Conservation (phyloP, 1,140 invertebrate species). For the Heliconius eleuchia region DNA sequence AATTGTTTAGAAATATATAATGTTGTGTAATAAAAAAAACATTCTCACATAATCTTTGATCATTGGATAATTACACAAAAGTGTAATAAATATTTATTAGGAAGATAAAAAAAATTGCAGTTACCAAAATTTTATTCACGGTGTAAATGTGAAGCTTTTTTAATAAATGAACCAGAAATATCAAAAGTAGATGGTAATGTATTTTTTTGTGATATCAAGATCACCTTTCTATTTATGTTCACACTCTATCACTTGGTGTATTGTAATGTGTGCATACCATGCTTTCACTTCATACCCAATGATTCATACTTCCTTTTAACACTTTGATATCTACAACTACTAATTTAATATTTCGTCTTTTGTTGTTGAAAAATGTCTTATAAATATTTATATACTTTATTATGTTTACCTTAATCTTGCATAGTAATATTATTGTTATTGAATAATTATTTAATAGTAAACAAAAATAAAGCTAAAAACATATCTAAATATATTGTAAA, state of each 20-base stretch:
- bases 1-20: background rate
- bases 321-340: slow-evolving; percentile 9
- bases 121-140: background rate
- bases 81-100: background rate
- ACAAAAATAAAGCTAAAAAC: background rate
- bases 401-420: background rate
- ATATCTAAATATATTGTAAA: background rate
- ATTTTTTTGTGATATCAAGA: slow-evolving; percentile 34
- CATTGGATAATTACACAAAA: background rate
- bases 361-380: background rate
- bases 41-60: background rate
- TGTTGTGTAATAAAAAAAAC: background rate
- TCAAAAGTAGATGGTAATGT: background rate
- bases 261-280: slow-evolving; percentile 60
- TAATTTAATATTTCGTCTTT: slow-evolving; percentile 17
- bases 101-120: background rate
- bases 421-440: background rate
- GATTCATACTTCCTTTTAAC: slow-evolving; percentile 53
- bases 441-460: background rate
- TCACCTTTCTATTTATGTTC: slow-evolving; percentile 58
- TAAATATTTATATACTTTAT: background rate
- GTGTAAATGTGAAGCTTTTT: background rate
- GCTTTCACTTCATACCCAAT: slow-evolving; percentile 67
- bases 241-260: slow-evolving; percentile 53
- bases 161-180: background rate